Conservation (phyloP, 2,113 vertebrate genomes). For the Chamaetylas fuelleborni region DNA sequence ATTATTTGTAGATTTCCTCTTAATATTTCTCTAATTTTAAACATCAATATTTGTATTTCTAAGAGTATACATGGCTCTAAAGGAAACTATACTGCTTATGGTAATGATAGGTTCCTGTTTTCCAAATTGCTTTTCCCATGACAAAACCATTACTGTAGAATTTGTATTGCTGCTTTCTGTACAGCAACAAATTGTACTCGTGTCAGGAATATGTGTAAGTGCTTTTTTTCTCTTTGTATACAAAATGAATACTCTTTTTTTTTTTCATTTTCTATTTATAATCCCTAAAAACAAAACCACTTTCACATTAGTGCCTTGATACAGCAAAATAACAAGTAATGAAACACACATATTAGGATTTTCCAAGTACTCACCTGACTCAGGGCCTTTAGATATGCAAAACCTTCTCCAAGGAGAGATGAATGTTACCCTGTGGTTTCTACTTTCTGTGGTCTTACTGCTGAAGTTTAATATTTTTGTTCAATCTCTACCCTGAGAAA, state of each 20-base stretch:
- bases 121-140: slow-evolving; percentile 31
- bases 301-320: not conserved
- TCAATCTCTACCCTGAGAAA: not conserved
- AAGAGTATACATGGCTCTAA: not conserved
- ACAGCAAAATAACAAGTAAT: not conserved
- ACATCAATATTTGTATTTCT: not conserved
- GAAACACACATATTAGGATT: not conserved
- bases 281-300: not conserved
- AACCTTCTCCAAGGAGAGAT: not conserved
- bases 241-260: not conserved
- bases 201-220: not conserved
- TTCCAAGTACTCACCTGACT: not conserved
- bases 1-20: not conserved
- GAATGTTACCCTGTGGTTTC: not conserved
- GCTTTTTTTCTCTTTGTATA: not conserved
- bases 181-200: not conserved
- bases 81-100: not conserved
- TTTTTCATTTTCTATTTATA: not conserved
- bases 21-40: not conserved
- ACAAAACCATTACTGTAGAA: slow-evolving; percentile 24
- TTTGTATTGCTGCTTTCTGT: slow-evolving; percentile 1
- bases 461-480: not conserved
- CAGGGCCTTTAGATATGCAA: not conserved
- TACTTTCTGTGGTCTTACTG: not conserved
- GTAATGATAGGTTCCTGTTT: slow-evolving; percentile 27